phyloP scores from a whole-genome alignment of 1,140 invertebrate genomes.

The Leptopilina clavipes region DNA sequence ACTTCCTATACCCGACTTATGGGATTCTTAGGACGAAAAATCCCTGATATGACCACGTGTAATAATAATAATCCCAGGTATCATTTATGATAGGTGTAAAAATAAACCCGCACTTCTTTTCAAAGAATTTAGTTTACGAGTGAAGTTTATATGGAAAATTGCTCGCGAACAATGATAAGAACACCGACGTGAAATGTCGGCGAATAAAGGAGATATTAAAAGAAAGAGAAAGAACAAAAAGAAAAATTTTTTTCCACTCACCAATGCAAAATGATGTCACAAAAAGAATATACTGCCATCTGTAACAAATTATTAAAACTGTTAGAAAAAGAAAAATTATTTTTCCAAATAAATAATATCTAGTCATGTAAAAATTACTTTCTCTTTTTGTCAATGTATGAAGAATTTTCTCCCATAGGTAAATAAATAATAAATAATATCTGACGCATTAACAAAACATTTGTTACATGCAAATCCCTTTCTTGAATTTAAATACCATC shows the following conservation, averaged over 20 bases:
- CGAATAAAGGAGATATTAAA: not conserved
- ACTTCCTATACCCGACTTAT: not conserved
- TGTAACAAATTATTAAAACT: not conserved
- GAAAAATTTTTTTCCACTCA: not conserved
- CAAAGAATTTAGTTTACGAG: constrained; percentile 18
- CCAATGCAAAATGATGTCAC: not conserved
- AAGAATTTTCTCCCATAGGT: not conserved
- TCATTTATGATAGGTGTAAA: constrained; percentile 13
- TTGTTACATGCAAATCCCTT: not conserved
- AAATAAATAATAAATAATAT: not conserved
- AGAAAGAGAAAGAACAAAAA: not conserved
- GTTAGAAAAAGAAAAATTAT: not conserved
- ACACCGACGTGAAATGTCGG: not conserved
- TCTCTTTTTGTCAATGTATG: not conserved
- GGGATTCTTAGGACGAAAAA: constrained; percentile 4
- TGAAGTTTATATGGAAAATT: constrained; percentile 7
- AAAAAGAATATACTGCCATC: not conserved
- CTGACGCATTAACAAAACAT: not conserved
- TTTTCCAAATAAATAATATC: too few relatives aligned
- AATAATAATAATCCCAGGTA: not conserved
- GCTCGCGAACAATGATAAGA: constrained; percentile 11
- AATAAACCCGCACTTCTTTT: not conserved
- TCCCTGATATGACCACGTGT: not conserved
- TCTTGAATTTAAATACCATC: too few relatives aligned
- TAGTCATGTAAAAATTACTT: too few relatives aligned